Evolutionary conservation across 2,113 vertebrate genomes (phyloP), one percentile per base, ranked within the genome.

Genomic region (Brachyhypopomus gauderio): DNA sequence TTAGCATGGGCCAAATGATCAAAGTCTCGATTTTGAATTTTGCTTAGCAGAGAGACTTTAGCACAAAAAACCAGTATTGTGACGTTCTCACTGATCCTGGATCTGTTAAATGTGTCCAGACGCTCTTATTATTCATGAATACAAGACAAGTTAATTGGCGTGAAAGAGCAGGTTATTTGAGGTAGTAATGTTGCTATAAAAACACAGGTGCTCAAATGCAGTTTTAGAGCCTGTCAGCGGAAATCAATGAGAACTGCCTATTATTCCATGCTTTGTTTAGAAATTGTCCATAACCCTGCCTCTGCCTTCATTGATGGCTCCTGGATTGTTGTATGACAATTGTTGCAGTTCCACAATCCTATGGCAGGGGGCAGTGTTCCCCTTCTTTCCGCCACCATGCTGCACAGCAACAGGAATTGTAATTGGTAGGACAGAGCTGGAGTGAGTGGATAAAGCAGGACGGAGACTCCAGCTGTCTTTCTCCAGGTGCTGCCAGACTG

Each of bases 361-460:
- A 85, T 88, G 89, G 85, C 87, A 92, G 92, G 89, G 92, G 92
- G 91, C 87, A 89, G 89, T 93, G 89, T 88, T 86, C 83, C 81
- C 88, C 85, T 87, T 90, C 74, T 75, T 0, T 86, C 81, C 67
- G 74, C 62, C 85, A 79, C 85, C 86, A 91, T 90, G 82, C 88
- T 79, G 36, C 64, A 72, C 34, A 48, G 81, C 71, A 87, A 87
- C 48, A 67, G 69, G 83, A 83, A 86, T 83, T 79, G 72, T 74
- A 62, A 88, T 88, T 90, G 87, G 85, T 72, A 71, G 56, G 88
- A 87, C 85, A 89, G 87, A 90, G 72, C 82, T 70, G 52, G 77
- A 83, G 64, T 84, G 64, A 88, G 76, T 74, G 22, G 60, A 89
- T 84, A 81, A 87, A 88, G 85, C 86, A 83, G 86, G 87, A 87